A percentile compares a stretch with the other conserved stretches of the same genome.
Conservation (phyloP, 2,797 vertebrate species). For the Lacerta viridis region DNA sequence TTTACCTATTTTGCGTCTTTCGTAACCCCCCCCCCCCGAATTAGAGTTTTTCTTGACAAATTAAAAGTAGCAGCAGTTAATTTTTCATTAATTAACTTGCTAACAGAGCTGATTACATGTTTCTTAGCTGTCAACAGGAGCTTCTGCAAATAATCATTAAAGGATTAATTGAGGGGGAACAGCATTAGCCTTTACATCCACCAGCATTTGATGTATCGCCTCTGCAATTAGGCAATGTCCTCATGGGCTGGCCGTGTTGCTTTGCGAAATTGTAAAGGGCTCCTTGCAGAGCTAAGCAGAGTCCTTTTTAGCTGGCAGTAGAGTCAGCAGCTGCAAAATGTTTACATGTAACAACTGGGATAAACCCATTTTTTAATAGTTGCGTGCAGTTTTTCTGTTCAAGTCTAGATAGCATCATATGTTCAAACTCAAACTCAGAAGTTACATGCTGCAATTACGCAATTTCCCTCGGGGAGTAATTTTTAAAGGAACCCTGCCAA, state of each 20-base stretch:
- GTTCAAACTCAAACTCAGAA: constrained; percentile 61
- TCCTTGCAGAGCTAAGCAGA: constrained; percentile 54
- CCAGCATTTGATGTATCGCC: constrained; percentile 44
- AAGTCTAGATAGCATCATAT: constrained; percentile 59
- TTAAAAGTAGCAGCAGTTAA: constrained; percentile 9
- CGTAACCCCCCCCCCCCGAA: too few species aligned
- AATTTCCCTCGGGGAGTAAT: constrained; percentile 61
- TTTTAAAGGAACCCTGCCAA: constrained; percentile 40
- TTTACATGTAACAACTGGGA: constrained; percentile 68
- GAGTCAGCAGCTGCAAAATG: constrained; percentile 71
- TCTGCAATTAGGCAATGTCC: constrained; percentile 42
- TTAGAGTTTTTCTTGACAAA: background rate
- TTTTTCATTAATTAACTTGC: constrained; percentile 56
- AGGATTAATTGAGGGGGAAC: constrained; percentile 16
- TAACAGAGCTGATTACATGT: constrained; percentile 51
- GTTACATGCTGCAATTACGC: constrained; percentile 59
- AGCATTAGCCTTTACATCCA: background rate
- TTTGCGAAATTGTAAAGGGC: constrained; percentile 51
- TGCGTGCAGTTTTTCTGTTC: constrained; percentile 61
- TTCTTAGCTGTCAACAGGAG: constrained; percentile 33
- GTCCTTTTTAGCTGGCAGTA: constrained; percentile 61
- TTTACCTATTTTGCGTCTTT: background rate
- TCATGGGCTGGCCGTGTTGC: constrained; percentile 29
- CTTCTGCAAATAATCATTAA: constrained; percentile 2
- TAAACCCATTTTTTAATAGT: constrained; percentile 68